A percentile compares a stretch with the other conserved stretches of the same genome.
phyloP scores from a whole-genome alignment of 2,797 vertebrate genomes.

The Amazona finschi region DNA sequence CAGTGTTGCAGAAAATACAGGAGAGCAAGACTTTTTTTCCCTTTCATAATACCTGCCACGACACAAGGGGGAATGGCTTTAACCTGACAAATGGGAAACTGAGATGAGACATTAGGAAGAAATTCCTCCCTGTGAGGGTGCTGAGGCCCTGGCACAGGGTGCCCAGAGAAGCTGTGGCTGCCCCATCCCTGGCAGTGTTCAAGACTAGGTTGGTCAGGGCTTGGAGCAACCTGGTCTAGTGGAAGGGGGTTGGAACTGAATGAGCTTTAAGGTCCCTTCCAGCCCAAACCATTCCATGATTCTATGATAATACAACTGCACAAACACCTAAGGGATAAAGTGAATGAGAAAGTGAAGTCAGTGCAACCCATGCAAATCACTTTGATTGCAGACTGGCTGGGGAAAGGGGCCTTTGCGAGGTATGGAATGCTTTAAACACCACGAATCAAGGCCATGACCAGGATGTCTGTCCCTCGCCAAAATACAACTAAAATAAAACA shows the following conservation, averaged over 20 bases:
- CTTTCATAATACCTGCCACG: background rate
- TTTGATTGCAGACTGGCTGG: background rate
- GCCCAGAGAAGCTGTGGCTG: background rate
- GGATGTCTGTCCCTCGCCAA: background rate
- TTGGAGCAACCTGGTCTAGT: background rate
- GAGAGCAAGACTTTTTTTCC: background rate
- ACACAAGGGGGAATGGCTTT: background rate
- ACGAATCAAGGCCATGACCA: background rate
- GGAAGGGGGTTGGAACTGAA: background rate
- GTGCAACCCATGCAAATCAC: background rate
- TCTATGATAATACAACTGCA: background rate
- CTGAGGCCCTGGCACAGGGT: background rate
- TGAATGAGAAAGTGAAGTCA: background rate
- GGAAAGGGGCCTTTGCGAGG: background rate
- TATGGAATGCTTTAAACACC: background rate
- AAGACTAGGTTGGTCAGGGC: accelerated
- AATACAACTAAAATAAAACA: background rate
- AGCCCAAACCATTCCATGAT: background rate
- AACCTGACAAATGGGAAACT: background rate
- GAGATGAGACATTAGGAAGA: background rate
- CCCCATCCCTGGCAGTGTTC: background rate
- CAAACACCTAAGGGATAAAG: background rate
- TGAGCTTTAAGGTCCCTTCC: background rate
- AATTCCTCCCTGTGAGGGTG: background rate
- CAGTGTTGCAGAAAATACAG: background rate